Evolutionary conservation across 2,888 invertebrate genomes (phyloP).

Genomic region (Ectemnius continuus): DNA sequence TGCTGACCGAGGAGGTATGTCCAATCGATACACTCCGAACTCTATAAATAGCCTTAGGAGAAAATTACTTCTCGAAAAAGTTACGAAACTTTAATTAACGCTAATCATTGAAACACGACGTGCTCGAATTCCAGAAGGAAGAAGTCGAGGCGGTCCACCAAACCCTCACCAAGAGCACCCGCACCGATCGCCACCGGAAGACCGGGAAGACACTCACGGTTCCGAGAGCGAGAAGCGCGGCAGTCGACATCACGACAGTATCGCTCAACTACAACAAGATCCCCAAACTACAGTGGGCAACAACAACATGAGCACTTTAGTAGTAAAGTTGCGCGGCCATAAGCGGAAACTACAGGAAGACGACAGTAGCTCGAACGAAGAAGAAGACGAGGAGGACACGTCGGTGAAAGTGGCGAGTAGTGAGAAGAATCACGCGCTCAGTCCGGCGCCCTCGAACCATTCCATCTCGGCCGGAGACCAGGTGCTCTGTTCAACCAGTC

Average conservation of each 20-base stretch:
- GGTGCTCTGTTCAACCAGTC: constrained; percentile 72
- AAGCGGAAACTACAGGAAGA: constrained; percentile 82
- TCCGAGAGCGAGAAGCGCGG: constrained; percentile 80
- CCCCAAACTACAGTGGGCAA: constrained; percentile 65
- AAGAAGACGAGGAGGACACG: constrained; percentile 79
- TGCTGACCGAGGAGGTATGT: constrained; percentile 85
- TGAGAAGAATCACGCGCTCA: constrained; percentile 78
- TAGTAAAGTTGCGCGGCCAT: constrained; percentile 78
- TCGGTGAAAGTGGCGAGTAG: constrained; percentile 77
- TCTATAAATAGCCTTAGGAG: too few species aligned
- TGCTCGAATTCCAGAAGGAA: constrained; percentile 78
- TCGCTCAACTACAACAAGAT: constrained; percentile 79
- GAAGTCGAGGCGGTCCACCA: constrained; percentile 80
- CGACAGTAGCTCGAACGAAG: constrained; percentile 66
- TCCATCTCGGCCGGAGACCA: constrained; percentile 79
- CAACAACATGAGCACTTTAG: constrained; percentile 56
- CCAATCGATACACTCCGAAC: too few species aligned
- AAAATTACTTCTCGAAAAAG: too few species aligned
- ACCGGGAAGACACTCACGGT: constrained; percentile 78
- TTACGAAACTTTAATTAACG: neutral
- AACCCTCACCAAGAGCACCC: constrained; percentile 79
- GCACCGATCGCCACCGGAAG: constrained; percentile 78
- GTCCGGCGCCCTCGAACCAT: constrained; percentile 83
- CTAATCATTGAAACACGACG: constrained; percentile 14
- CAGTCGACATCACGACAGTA: constrained; percentile 79